These are phyloP conservation scores for Drosophila burlai DNA, from an alignment of 1,140 invertebrate genomes.

Conservation along the genomic window DNA sequence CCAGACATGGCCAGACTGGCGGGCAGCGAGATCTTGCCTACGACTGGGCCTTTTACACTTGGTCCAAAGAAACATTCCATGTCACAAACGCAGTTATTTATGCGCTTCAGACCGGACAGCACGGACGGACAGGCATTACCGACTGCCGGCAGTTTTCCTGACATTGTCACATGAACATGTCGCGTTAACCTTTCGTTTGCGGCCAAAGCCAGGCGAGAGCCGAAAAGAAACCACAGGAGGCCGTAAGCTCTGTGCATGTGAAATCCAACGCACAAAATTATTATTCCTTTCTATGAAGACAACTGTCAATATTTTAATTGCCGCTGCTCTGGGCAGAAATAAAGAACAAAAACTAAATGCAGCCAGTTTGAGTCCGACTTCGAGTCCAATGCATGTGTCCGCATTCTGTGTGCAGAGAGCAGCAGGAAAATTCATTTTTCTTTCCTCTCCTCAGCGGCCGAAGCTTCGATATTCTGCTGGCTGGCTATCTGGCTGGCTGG, in stretches of 20 bases:
- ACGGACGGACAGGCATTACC: slow-evolving; percentile 11
- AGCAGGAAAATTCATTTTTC: slow-evolving; percentile 71
- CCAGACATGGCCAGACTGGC: slow-evolving; percentile 77
- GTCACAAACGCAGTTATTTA: slow-evolving; percentile 84
- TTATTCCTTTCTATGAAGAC: slow-evolving; percentile 70
- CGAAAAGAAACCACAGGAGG: slow-evolving; percentile 57
- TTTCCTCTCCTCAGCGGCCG: slow-evolving; percentile 28
- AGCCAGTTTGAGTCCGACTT: slow-evolving; percentile 57
- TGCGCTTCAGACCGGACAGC: slow-evolving; percentile 64
- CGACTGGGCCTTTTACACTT: slow-evolving; percentile 59
- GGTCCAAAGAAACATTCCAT: slow-evolving; percentile 69
- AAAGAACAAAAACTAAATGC: slow-evolving; percentile 41
- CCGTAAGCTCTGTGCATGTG: slow-evolving; percentile 50
- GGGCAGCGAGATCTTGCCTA: slow-evolving; percentile 70
- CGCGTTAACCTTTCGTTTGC: slow-evolving; percentile 74
- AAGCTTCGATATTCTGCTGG: slow-evolving; percentile 31
- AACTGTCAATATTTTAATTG: slow-evolving; percentile 84
- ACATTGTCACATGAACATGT: slow-evolving; percentile 83
- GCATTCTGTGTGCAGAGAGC: slow-evolving; percentile 66
- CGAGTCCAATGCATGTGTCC: slow-evolving; percentile 75
- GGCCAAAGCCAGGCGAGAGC: slow-evolving; percentile 30
- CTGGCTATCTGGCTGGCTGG: slow-evolving; percentile 32
- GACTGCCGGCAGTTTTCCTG: slow-evolving; percentile 70
- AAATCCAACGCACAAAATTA: slow-evolving; percentile 57
- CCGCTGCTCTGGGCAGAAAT: slow-evolving; percentile 37